Conservation (phyloP, 2,888 invertebrate species). For the Polydrusus tereticollis region DNA sequence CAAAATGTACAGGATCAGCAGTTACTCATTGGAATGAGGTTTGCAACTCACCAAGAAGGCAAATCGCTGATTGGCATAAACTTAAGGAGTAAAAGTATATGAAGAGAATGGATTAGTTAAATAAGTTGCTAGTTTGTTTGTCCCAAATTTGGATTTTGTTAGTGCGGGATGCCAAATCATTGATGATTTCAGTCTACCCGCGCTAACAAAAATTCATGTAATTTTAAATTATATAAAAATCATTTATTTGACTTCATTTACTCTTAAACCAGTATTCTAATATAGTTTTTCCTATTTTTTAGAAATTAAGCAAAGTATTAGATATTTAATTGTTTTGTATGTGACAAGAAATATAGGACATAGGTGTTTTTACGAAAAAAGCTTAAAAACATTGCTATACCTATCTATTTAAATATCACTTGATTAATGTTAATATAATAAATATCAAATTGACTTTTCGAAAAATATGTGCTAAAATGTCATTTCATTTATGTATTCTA, state of each 20-base stretch:
- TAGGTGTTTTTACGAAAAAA: slow-evolving; percentile 27
- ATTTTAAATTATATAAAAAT: neutral
- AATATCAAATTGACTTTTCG: neutral
- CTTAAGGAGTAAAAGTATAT: slow-evolving; percentile 83
- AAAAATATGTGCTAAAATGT: slow-evolving; percentile 12
- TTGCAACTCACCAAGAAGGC: slow-evolving; percentile 95
- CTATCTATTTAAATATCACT: slow-evolving; percentile 3
- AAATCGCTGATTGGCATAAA: slow-evolving; percentile 99
- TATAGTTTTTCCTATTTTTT: neutral
- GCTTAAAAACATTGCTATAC: slow-evolving; percentile 24
- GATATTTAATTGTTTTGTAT: slow-evolving; percentile 15
- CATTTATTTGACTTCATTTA: neutral
- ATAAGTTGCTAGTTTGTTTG: neutral
- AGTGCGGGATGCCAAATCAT: neutral
- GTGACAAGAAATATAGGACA: slow-evolving; percentile 11
- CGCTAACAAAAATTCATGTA: neutral
- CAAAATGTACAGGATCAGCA: slow-evolving; percentile 83
- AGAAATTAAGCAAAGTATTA: slow-evolving; percentile 6
- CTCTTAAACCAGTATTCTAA: slow-evolving; percentile 1
- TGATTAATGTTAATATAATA: neutral
- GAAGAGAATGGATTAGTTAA: neutral
- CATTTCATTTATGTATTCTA: slow-evolving; percentile 2
- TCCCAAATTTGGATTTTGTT: slow-evolving; percentile 4
- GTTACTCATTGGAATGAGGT: slow-evolving; percentile 98
- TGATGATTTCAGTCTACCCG: neutral